phyloP scores from a whole-genome alignment of 2,797 vertebrate species.

The Acomys russatus region DNA sequence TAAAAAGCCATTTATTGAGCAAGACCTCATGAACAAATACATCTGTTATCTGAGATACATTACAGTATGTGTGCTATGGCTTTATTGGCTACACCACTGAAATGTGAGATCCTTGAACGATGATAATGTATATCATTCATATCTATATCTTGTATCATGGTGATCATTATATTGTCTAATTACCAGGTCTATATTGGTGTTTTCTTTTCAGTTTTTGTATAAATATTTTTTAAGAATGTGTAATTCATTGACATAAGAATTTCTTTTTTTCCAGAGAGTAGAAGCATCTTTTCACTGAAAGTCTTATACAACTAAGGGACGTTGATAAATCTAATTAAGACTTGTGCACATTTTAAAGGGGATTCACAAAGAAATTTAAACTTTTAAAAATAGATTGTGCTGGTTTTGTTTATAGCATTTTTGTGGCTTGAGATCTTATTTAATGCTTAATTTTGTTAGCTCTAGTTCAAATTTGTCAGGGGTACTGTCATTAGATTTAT shows the following conservation, averaged over 20 bases:
- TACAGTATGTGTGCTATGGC: neutral
- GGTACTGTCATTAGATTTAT: slow-evolving; percentile 19
- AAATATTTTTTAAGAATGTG: neutral
- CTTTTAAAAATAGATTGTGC: slow-evolving; percentile 6
- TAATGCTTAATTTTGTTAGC: slow-evolving; percentile 1
- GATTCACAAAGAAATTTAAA: slow-evolving; percentile 10
- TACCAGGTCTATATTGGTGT: neutral
- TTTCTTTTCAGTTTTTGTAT: slow-evolving; percentile 3
- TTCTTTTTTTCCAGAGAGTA: slow-evolving; percentile 58
- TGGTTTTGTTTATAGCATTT: neutral
- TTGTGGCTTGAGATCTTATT: slow-evolving; percentile 13
- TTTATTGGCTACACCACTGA: neutral
- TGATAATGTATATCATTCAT: neutral
- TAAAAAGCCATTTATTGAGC: neutral
- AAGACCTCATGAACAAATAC: neutral
- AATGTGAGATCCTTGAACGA: neutral
- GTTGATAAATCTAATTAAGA: neutral
- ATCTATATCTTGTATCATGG: slow-evolving; percentile 10
- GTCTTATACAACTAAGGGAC: neutral
- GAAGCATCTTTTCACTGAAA: slow-evolving; percentile 30
- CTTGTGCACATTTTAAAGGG: neutral
- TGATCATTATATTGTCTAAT: neutral
- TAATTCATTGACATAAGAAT: slow-evolving; percentile 16
- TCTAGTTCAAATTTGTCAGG: slow-evolving; percentile 17
- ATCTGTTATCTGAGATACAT: neutral